A percentile compares a stretch with the other conserved stretches of the same genome.
Evolutionary conservation across 1,140 invertebrate species (phyloP).

Genomic region (Globodera rostochiensis): DNA sequence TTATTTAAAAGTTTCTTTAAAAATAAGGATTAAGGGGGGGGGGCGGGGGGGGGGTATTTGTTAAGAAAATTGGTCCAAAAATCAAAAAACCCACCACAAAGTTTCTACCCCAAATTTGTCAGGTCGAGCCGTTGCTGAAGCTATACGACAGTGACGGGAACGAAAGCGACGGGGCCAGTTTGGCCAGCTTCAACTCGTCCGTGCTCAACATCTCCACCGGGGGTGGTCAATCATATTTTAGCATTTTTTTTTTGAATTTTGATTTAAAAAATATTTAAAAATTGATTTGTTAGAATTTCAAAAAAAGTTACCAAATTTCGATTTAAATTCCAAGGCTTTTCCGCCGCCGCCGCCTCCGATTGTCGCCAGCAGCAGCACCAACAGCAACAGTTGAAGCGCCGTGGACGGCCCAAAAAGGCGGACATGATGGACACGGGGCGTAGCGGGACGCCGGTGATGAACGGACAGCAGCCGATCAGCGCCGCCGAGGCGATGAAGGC

Average conservation of each 20-base stretch:
- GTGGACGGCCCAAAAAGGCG: constrained; percentile 52
- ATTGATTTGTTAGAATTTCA: not conserved
- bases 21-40: too few species aligned
- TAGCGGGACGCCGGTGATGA: constrained; percentile 50
- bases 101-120: not conserved
- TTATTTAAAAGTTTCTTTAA: too few species aligned
- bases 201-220: constrained; percentile 1
- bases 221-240: not conserved
- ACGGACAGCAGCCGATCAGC: constrained; percentile 49
- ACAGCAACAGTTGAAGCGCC: constrained; percentile 44
- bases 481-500: constrained; percentile 48
- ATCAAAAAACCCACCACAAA: too few species aligned
- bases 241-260: not conserved
- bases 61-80: too few species aligned
- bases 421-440: constrained; percentile 52
- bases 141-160: constrained; percentile 56
- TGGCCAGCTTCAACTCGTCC: constrained; percentile 43
- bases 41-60: too few species aligned
- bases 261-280: not conserved
- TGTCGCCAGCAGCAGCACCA: not conserved
- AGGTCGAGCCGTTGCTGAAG: constrained; percentile 20
- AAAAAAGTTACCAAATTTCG: not conserved
- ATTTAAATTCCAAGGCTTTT: constrained; percentile 7
- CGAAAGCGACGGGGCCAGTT: constrained; percentile 43
- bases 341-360: constrained; percentile 22